These are phyloP conservation scores for Fregetta grallaria DNA, from an alignment of 2,113 vertebrate genomes.

Conservation along the genomic window DNA sequence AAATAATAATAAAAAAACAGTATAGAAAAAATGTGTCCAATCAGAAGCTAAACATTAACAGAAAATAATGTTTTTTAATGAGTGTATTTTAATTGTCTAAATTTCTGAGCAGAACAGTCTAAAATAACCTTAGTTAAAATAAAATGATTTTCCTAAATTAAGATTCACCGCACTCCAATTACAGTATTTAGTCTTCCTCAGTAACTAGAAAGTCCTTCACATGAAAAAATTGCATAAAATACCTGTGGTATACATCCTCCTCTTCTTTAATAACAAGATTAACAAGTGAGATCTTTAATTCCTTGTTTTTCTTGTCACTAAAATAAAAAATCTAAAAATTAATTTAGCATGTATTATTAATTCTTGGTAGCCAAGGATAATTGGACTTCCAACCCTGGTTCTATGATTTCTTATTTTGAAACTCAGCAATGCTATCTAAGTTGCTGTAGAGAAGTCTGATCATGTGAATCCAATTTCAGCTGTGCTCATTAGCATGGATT, in stretches of 20 bases:
- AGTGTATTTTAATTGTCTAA: not conserved
- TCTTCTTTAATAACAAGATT: not conserved
- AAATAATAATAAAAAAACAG: not conserved
- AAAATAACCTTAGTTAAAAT: not conserved
- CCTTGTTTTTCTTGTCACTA: not conserved
- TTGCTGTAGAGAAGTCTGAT: conserved; percentile 6
- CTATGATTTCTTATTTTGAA: not conserved
- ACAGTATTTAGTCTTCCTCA: not conserved
- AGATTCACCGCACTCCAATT: not conserved
- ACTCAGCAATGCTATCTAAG: not conserved
- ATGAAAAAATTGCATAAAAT: not conserved
- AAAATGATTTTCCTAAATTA: not conserved
- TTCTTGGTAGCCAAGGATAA: not conserved
- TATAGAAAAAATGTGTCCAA: not conserved
- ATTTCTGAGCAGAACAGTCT: not conserved
- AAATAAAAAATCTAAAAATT: not conserved
- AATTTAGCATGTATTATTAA: not conserved
- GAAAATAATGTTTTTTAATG: not conserved
- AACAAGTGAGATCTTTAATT: not conserved
- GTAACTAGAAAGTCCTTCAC: not conserved
- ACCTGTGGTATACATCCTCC: not conserved
- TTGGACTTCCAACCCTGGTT: not conserved
- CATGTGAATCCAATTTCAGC: conserved; percentile 38
- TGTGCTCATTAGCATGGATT: conserved; percentile 31
- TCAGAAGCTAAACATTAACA: not conserved